Evolutionary conservation across 2,888 invertebrate genomes (phyloP).

Genomic region (Andrena trimmerana): DNA sequence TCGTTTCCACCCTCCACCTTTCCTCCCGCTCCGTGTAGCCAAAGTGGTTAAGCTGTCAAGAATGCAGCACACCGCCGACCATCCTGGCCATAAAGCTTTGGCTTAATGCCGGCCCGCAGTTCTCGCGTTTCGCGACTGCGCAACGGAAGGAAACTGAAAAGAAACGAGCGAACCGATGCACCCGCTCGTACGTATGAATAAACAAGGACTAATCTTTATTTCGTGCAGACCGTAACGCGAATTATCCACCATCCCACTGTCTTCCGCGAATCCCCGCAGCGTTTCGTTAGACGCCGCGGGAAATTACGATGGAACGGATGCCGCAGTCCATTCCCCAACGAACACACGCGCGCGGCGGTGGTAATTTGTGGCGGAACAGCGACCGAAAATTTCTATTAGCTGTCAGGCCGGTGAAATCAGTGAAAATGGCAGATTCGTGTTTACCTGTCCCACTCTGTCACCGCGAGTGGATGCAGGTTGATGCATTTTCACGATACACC

Average conservation of each 20-base stretch:
- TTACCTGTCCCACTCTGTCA: neutral
- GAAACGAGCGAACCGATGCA: slow-evolving; percentile 3
- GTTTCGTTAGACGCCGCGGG: neutral
- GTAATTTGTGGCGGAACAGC: neutral
- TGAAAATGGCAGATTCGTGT: too few relatives aligned
- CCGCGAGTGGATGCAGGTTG: too few relatives aligned
- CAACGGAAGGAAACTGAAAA: slow-evolving; percentile 3
- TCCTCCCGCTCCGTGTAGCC: slow-evolving; percentile 6
- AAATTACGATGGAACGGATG: neutral
- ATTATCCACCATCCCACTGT: slow-evolving; percentile 3
- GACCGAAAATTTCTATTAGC: too few relatives aligned
- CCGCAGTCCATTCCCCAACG: neutral
- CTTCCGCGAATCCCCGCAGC: neutral
- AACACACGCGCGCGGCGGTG: neutral
- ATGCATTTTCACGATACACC: too few relatives aligned
- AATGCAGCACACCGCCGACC: slow-evolving; percentile 49
- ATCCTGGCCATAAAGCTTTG: slow-evolving; percentile 63
- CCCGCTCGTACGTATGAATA: slow-evolving; percentile 22
- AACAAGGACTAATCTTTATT: slow-evolving; percentile 42
- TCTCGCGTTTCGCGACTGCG: slow-evolving; percentile 31
- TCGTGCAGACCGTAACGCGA: slow-evolving; percentile 6
- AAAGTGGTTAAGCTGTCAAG: slow-evolving; percentile 67
- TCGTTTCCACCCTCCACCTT: slow-evolving; percentile 19
- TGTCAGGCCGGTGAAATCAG: too few relatives aligned
- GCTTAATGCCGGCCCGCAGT: slow-evolving; percentile 55